Evolutionary conservation across 2,113 vertebrate genomes (phyloP).

Genomic region (Clupea harengus): DNA sequence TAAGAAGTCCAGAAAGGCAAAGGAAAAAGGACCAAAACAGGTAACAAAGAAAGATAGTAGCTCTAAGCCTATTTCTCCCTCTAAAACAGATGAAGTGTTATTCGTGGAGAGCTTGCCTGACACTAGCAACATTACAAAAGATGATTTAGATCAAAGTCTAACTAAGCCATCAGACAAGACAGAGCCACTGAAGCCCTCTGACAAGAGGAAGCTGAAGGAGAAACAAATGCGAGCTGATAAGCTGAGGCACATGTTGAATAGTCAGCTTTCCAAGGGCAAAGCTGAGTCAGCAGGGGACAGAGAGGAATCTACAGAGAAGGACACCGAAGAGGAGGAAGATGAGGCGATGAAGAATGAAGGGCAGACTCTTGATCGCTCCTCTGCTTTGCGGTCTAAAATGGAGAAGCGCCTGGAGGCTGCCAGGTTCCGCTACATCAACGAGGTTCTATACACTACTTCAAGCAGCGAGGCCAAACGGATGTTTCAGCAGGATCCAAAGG

Average conservation of each 20-base stretch:
- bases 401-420: conserved; percentile 78
- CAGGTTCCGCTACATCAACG: conserved; percentile 88
- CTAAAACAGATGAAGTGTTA: not conserved
- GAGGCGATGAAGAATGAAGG: not conserved
- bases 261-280: not conserved
- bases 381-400: conserved; percentile 77
- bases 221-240: conserved; percentile 16
- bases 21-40: not conserved
- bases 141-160: not conserved
- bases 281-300: not conserved
- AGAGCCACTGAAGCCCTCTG: not conserved
- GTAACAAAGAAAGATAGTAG: not conserved
- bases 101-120: not conserved
- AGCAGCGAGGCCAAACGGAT: conserved; percentile 78
- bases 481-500: conserved; percentile 79
- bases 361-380: conserved; percentile 54
- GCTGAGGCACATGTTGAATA: conserved; percentile 18
- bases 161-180: not conserved
- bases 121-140: not conserved
- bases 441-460: conserved; percentile 80
- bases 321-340: not conserved
- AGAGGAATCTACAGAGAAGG: not conserved
- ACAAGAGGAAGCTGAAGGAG: not conserved
- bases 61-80: not conserved
- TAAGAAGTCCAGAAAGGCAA: not conserved